phyloP scores from a whole-genome alignment of 2,888 invertebrate genomes.

The Imbricaverruca yamaguchii region DNA sequence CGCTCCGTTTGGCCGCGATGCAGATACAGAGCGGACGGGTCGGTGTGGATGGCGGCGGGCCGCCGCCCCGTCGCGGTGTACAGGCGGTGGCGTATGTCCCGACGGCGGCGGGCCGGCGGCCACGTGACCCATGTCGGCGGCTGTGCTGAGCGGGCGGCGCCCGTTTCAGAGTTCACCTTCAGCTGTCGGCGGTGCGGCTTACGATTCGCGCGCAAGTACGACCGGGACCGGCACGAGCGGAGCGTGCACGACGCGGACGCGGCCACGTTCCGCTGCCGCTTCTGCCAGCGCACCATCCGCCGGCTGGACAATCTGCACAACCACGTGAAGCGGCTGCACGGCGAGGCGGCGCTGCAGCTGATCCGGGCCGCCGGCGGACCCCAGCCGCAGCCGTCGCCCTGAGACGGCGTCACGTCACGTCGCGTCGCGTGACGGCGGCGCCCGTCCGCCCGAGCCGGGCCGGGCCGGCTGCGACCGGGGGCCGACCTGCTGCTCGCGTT shows the following conservation, averaged over 20 bases:
- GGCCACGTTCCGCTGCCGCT: not conserved
- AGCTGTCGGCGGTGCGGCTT: conserved; percentile 68
- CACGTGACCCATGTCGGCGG: not conserved
- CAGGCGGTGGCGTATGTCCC: not conserved
- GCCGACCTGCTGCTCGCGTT: too few species aligned
- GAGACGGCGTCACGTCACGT: too few species aligned
- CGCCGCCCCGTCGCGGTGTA: too few species aligned
- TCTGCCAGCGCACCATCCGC: conserved; percentile 13
- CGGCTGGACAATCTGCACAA: conserved; percentile 3
- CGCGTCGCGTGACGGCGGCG: too few species aligned
- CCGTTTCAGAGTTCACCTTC: conserved; percentile 46
- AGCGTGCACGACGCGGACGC: conserved; percentile 57
- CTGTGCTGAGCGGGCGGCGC: not conserved
- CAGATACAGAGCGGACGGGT: too few species aligned
- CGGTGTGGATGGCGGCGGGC: too few species aligned
- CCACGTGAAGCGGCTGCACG: conserved; percentile 10
- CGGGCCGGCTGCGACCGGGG: too few species aligned
- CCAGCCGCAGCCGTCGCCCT: not conserved
- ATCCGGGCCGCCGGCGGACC: not conserved
- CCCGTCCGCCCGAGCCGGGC: too few species aligned
- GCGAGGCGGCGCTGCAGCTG: not conserved
- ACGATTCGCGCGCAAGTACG: conserved; percentile 76
- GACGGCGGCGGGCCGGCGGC: not conserved
- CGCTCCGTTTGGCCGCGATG: too few species aligned
- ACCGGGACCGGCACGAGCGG: conserved; percentile 64